A percentile compares a stretch with the other conserved stretches of the same genome.
These are phyloP conservation scores for Dicycla oo DNA, from an alignment of 2,888 invertebrate genomes.

Conservation along the genomic window DNA sequence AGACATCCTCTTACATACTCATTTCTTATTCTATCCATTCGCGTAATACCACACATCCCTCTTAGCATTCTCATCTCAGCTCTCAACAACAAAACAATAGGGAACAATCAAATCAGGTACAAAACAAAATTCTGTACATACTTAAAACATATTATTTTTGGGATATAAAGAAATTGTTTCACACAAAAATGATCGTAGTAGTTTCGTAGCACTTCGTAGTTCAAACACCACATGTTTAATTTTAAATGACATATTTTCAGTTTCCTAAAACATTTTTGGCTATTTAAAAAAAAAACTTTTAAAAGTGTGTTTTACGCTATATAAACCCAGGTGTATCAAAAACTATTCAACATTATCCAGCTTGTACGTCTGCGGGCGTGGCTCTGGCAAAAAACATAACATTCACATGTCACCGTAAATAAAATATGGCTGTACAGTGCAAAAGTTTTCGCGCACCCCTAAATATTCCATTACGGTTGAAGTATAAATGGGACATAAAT, in stretches of 20 bases:
- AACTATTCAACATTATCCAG: conserved; percentile 31
- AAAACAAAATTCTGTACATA: neutral
- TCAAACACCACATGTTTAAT: neutral
- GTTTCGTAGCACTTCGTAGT: conserved; percentile 38
- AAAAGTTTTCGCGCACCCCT: conserved; percentile 81
- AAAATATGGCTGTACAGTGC: conserved; percentile 76
- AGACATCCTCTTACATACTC: too few relatives aligned
- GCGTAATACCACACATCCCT: too few relatives aligned
- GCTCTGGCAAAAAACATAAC: conserved; percentile 61
- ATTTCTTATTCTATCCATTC: too few relatives aligned
- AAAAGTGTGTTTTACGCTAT: conserved; percentile 6
- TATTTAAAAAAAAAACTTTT: conserved; percentile 18
- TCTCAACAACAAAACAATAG: too few relatives aligned
- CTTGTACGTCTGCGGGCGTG: conserved; percentile 36
- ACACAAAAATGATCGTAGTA: conserved; percentile 4
- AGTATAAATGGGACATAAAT: conserved; percentile 80
- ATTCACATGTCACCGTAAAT: conserved; percentile 80
- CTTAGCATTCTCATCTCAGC: too few relatives aligned
- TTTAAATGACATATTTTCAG: neutral
- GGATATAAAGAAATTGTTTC: neutral
- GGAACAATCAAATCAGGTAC: too few relatives aligned
- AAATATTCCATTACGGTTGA: conserved; percentile 84
- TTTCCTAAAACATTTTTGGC: neutral
- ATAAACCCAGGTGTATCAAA: conserved; percentile 43
- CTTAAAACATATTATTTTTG: neutral